Evolutionary conservation across 1,140 invertebrate genomes (phyloP), one percentile per base, ranked within the genome.

Genomic region (Plodia interpunctella): DNA sequence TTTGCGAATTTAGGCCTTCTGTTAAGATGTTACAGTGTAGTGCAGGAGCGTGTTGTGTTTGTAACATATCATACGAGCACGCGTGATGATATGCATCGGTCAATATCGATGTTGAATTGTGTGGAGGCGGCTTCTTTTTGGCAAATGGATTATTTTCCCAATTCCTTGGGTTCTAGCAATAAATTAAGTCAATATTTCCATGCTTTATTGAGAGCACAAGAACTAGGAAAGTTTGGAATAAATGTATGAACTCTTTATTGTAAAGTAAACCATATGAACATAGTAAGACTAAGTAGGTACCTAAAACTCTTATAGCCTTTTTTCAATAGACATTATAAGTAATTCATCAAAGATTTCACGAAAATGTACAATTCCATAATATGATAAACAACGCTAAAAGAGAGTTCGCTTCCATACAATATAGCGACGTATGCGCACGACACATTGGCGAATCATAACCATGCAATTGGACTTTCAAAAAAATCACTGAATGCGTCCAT

Each of bases 401-500:
- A 25, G 6, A 6, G 6, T 25, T 25, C 52, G 21, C 62, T n/a
- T 53, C 60, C 55, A 62, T 57, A 65, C 59, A 25, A 0, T 28
- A 57, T 49, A 18, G 57, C 50, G 56, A 50, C 55, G 56, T 32
- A 51, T 50, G 55, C 63, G 53, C 65, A 66, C 49, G 61, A n/a
- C 60, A 65, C 54, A 59, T 61, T 72, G 61, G 55, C 66, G 62
- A 77, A 77, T 72, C 70, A 79, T 77, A 74, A 75, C 65, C 64
- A 73, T 79, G 76, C 76, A 79, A 79, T 79, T 79, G 74, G 19
- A 25, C 68, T 63, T 55, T 66, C 62, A 70, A 44, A 44, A 44
- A 15, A 5, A 44, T 44, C 38, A n/a, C 5, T 44, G 38, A 44
- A 44, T 15, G 15, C 67, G 67, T 73, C 58, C 70, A 70, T 69